Evolutionary conservation across 2,797 vertebrate genomes (phyloP), one percentile per base, ranked within the genome.

Genomic region (Falco novaeseelandiae): DNA sequence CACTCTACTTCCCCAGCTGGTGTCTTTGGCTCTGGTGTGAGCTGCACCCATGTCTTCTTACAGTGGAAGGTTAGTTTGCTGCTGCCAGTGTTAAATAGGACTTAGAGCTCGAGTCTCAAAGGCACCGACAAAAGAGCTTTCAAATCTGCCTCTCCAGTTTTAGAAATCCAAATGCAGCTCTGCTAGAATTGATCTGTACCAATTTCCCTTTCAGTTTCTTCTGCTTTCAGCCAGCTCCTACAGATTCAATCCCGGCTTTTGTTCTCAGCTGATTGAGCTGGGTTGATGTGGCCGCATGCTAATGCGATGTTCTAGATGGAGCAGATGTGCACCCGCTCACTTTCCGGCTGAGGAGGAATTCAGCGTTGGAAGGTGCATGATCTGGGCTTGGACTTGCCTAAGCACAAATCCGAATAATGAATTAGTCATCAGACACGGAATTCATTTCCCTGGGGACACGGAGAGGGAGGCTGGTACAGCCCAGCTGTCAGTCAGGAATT

Each of bases 371-470:
- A 95, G 67, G 49, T 90, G 91, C 19, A 11, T 52, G 92, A 52
- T 58, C 78, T 77, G 81, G 85, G 83, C 69, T 90, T 61, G 83
- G 89, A 32, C 83, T 95, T 92, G 93, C 90, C 89, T 63, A 67
- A 92, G 88, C 93, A 83, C 78, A 96, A 96, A 79, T 83, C 17
- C 0, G 0, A 91, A 52, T 83, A 78, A 95, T 90, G 83, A 93
- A 85, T 97, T 90, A 95, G 44, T 96, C 91, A 96, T 92, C 63
- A 87, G 87, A 23, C 40, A n/a, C 4, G 17, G 89, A 95, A 89
- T 94, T 95, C 82, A 70, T 74, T 95, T 85, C 93, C 91, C 93
- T 59, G 78, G 74, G 95, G 96, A 20, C 52, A 69, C 0, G 23
- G 73, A 49, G 69, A 76, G 26, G 46, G 66, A 90, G 70, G 71